Conservation (phyloP, 2,797 vertebrate species). For the Takifugu rubripes region DNA sequence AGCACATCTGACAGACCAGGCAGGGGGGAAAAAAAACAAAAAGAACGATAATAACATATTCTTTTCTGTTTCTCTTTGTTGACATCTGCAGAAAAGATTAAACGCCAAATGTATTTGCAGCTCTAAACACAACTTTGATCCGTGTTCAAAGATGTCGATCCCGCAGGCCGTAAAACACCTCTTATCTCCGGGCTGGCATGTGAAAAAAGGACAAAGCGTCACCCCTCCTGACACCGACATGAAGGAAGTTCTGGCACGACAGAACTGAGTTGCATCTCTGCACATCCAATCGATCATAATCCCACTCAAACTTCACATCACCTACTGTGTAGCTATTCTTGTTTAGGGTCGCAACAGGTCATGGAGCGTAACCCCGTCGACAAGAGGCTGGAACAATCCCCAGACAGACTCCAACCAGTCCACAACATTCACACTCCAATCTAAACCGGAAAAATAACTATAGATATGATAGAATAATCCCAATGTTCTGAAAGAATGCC, state of each 20-base stretch:
- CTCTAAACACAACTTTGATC: conserved; percentile 42
- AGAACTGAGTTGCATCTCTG: conserved; percentile 22
- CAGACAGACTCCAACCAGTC: too few species aligned
- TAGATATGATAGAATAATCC: too few species aligned
- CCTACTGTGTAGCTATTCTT: too few species aligned
- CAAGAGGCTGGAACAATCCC: too few species aligned
- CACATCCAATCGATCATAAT: not conserved
- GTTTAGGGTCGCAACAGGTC: too few species aligned
- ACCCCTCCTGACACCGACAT: conserved; percentile 12
- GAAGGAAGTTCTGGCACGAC: conserved; percentile 33
- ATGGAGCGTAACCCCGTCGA: too few species aligned
- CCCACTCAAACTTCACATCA: too few species aligned
- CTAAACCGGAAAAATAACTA: too few species aligned
- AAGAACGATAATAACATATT: not conserved
- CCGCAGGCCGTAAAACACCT: conserved; percentile 27
- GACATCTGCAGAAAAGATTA: conserved; percentile 48
- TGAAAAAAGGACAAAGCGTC: conserved; percentile 17
- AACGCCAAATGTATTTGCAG: conserved; percentile 46
- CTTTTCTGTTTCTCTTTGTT: conserved; percentile 37
- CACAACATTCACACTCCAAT: too few species aligned
- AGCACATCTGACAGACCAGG: conserved; percentile 20
- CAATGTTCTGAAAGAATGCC: too few species aligned
- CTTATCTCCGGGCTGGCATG: conserved; percentile 25
- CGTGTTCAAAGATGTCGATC: conserved; percentile 31
- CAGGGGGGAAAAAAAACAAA: conserved; percentile 32